These are phyloP conservation scores for Ovis canadensis DNA, from an alignment of 2,113 vertebrate genomes.

Conservation along the genomic window DNA sequence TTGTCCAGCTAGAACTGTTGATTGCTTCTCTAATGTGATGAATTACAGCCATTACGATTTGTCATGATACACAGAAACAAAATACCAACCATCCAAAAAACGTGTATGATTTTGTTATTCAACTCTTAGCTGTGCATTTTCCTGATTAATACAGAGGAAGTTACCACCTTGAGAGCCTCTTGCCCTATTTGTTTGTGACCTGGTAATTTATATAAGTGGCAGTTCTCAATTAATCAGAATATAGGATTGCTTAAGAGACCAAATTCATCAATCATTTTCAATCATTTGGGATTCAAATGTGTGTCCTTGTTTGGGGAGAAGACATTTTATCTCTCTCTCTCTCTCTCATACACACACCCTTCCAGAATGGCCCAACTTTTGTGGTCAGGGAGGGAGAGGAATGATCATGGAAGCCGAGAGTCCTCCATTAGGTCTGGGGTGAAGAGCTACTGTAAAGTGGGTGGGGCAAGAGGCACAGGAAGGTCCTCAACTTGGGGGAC, in stretches of 20 bases:
- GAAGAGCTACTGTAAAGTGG: not conserved
- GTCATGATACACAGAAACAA: constrained; percentile 43
- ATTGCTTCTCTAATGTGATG: constrained; percentile 45
- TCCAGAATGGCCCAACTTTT: not conserved
- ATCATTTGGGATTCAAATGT: not conserved
- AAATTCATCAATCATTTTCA: constrained; percentile 3
- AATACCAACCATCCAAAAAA: constrained; percentile 16
- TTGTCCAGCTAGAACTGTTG: constrained; percentile 23
- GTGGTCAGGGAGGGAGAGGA: not conserved
- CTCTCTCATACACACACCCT: not conserved
- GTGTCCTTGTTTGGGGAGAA: not conserved
- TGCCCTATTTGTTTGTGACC: not conserved
- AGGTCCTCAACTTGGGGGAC: not conserved
- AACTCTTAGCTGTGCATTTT: not conserved
- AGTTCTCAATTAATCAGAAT: constrained; percentile 1
- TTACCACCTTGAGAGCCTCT: not conserved
- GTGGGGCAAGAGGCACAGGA: not conserved
- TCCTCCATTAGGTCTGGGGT: not conserved
- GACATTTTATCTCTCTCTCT: not conserved
- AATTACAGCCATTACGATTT: constrained; percentile 33
- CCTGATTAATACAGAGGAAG: not conserved
- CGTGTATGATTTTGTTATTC: constrained; percentile 27
- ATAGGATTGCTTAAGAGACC: not conserved
- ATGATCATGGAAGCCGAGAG: not conserved
- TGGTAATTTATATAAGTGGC: not conserved